phyloP scores from a whole-genome alignment of 2,113 vertebrate species.

The Aythya baeri region DNA sequence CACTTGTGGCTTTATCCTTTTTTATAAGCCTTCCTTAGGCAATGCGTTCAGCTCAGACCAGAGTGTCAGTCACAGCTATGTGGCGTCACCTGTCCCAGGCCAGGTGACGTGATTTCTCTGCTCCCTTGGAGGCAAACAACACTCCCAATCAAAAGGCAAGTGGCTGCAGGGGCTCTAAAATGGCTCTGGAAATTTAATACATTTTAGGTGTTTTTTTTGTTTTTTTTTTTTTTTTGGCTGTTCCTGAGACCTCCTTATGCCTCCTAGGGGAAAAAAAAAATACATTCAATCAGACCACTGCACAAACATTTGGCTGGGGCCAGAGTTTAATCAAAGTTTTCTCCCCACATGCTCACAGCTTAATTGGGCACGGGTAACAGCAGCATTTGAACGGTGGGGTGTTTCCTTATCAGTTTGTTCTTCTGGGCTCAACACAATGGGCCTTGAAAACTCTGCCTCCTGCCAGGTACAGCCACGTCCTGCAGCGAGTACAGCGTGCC shows the following conservation, averaged over 20 bases:
- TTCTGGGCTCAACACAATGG: not conserved
- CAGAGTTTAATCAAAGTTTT: conserved; percentile 14
- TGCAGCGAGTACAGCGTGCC: not conserved
- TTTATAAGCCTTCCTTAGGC: not conserved
- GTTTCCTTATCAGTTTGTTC: not conserved
- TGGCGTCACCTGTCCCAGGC: fast-evolving
- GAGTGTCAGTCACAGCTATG: fast-evolving
- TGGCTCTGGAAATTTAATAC: not conserved
- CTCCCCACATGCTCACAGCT: not conserved
- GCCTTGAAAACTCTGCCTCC: not conserved
- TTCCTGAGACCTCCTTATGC: not conserved
- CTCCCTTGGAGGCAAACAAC: not conserved
- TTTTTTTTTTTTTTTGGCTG: not conserved
- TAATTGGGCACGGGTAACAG: not conserved
- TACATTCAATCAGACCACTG: not conserved
- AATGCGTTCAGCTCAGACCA: not conserved
- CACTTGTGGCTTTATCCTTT: not conserved
- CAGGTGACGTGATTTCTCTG: not conserved
- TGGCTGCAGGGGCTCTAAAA: not conserved
- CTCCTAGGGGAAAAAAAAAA: not conserved
- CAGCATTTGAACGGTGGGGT: fast-evolving
- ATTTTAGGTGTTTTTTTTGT: not conserved
- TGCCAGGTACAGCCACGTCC: not conserved
- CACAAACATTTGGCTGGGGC: not conserved
- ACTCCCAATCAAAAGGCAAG: not conserved